phyloP scores from a whole-genome alignment of 2,888 invertebrate genomes.

The Pandemis corylana region DNA sequence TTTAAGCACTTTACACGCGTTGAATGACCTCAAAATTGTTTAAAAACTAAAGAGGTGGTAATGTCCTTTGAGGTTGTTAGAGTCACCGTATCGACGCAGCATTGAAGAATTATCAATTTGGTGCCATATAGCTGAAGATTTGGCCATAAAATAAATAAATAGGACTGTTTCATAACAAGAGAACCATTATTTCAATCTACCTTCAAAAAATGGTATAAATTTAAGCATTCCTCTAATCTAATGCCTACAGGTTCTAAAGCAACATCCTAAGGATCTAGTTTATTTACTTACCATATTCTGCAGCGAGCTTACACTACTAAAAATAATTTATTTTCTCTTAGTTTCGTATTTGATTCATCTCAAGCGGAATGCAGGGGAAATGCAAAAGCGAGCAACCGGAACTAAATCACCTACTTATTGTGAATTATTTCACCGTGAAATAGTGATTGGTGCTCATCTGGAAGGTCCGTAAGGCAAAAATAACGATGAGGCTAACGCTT shows the following conservation, averaged over 20 bases:
- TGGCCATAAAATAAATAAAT: background rate
- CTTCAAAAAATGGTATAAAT: no score
- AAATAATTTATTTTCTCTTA: constrained; percentile 15
- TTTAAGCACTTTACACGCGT: background rate
- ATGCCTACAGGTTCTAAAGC: no score
- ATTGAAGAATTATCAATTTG: constrained; percentile 17
- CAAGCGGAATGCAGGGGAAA: constrained; percentile 19
- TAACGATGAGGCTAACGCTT: background rate
- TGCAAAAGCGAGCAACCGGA: constrained; percentile 22
- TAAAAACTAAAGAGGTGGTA: background rate
- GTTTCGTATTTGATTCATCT: constrained; percentile 21
- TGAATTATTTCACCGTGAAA: constrained; percentile 8
- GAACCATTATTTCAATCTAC: background rate
- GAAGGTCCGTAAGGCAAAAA: background rate
- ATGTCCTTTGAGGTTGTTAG: constrained; percentile 21
- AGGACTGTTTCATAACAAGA: background rate
- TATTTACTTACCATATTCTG: background rate
- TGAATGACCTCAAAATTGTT: background rate
- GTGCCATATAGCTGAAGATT: background rate
- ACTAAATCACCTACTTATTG: constrained; percentile 11
- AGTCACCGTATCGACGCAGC: constrained; percentile 1
- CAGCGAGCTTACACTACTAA: background rate
- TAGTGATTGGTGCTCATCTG: background rate
- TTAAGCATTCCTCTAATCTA: no score
- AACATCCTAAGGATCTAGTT: background rate